Evolutionary conservation across 1,140 invertebrate genomes (phyloP).

Genomic region (Stegodyphus dumicola): DNA sequence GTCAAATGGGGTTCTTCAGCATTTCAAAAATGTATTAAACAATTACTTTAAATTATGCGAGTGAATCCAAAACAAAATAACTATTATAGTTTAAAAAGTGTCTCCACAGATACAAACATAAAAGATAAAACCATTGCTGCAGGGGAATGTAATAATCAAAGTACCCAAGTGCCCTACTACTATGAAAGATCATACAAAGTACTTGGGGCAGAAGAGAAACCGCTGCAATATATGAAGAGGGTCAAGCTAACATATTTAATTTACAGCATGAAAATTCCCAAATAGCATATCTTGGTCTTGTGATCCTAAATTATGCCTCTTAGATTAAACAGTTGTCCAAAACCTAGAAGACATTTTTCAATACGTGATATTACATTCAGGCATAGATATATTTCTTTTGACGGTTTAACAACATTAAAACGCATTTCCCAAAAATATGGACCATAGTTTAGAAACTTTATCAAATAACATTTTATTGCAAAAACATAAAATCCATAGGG

Average conservation of each 20-base stretch:
- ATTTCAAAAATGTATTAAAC: not conserved
- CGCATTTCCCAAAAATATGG: not conserved
- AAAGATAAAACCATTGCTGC: not conserved
- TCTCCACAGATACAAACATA: no score
- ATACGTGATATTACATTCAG: not conserved
- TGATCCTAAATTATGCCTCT: not conserved
- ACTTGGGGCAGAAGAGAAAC: no score
- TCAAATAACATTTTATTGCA: not conserved
- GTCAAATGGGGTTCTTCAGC: slow-evolving; percentile 2
- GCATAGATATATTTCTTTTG: not conserved
- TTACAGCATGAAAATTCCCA: not conserved
- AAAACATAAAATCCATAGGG: not conserved
- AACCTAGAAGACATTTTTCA: not conserved
- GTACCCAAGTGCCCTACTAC: not conserved
- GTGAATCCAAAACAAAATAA: no score
- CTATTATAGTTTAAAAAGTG: no score
- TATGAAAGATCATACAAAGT: not conserved
- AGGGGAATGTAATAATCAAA: not conserved
- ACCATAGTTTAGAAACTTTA: not conserved
- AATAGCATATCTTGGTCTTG: not conserved
- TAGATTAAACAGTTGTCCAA: not conserved
- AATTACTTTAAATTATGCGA: no score
- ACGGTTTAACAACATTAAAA: not conserved
- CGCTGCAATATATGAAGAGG: no score
- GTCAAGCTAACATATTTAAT: no score